Evolutionary conservation across 1,140 invertebrate genomes (phyloP).

Genomic region (Dolichoris vasculosae): DNA sequence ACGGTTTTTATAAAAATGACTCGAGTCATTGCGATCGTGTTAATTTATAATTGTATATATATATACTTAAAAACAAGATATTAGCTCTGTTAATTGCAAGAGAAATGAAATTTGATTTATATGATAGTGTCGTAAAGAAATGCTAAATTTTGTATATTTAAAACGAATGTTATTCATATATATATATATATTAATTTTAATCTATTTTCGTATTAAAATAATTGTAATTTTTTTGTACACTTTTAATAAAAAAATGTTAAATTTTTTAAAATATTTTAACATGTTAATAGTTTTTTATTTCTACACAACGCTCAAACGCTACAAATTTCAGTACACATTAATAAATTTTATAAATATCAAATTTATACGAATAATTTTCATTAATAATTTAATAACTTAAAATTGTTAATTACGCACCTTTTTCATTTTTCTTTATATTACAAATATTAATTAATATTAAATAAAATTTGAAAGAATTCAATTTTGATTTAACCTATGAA

Average conservation of each 20-base stretch:
- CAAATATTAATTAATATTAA: slow-evolving; percentile 12
- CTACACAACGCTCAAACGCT: neutral
- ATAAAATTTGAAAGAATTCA: slow-evolving; percentile 18
- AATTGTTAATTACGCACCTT: neutral
- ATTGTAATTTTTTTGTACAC: slow-evolving; percentile 23
- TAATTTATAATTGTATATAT: neutral
- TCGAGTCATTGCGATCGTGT: neutral
- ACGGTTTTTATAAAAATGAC: neutral
- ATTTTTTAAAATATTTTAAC: neutral
- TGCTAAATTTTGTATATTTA: neutral
- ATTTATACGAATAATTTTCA: neutral
- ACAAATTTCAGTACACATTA: neutral
- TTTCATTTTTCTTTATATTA: neutral
- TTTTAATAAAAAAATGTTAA: slow-evolving; percentile 15
- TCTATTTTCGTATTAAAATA: neutral
- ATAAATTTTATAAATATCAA: slow-evolving; percentile 25
- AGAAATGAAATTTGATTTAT: no score
- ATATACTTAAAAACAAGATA: no score
- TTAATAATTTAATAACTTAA: neutral
- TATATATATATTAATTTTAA: no score
- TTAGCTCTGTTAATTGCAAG: no score
- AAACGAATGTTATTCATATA: slow-evolving; percentile 6
- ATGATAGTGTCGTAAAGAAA: no score
- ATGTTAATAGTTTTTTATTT: slow-evolving; percentile 12
- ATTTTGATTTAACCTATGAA: neutral